Percentiles rank a stretch among this genome's conserved stretches.
Conservation (phyloP, 1,140 invertebrate species). For the Drosophila nasuta region DNA sequence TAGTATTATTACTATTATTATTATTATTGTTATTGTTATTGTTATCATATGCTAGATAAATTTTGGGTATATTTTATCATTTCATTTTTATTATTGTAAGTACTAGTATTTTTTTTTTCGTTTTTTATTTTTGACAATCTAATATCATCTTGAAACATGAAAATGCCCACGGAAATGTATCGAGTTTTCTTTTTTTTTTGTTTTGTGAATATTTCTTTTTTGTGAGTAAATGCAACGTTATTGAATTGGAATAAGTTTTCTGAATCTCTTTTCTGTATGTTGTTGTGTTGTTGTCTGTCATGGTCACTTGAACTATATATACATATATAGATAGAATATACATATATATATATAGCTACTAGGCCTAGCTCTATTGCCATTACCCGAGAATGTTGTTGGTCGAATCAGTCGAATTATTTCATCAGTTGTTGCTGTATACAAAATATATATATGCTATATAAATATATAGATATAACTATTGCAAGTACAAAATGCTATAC, state of each 20-base stretch:
- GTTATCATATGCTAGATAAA: slow-evolving; percentile 13
- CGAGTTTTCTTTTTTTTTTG: not conserved
- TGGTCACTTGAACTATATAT: slow-evolving; percentile 3
- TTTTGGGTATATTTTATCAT: slow-evolving; percentile 9
- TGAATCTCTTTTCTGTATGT: not conserved
- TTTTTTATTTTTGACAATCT: slow-evolving; percentile 6
- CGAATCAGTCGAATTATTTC: slow-evolving; percentile 41
- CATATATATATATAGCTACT: slow-evolving; percentile 22
- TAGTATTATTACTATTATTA: not conserved
- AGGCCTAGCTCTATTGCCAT: slow-evolving; percentile 29
- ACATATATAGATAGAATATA: not conserved
- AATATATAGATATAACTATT: slow-evolving; percentile 55
- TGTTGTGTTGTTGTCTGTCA: slow-evolving; percentile 3
- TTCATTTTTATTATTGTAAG: slow-evolving; percentile 4
- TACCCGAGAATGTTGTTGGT: slow-evolving; percentile 41
- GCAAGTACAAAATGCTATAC: slow-evolving; percentile 54
- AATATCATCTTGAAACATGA: slow-evolving; percentile 10
- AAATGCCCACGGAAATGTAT: slow-evolving; percentile 7
- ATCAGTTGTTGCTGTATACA: slow-evolving; percentile 60
- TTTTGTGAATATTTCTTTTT: slow-evolving; percentile 8
- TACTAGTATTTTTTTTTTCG: slow-evolving; percentile 1
- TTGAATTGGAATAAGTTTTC: not conserved
- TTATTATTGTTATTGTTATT: not conserved
- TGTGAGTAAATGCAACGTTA: slow-evolving; percentile 9
- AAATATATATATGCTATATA: slow-evolving; percentile 69